phyloP scores from a whole-genome alignment of 2,888 invertebrate species.

The Eurois occulta region DNA sequence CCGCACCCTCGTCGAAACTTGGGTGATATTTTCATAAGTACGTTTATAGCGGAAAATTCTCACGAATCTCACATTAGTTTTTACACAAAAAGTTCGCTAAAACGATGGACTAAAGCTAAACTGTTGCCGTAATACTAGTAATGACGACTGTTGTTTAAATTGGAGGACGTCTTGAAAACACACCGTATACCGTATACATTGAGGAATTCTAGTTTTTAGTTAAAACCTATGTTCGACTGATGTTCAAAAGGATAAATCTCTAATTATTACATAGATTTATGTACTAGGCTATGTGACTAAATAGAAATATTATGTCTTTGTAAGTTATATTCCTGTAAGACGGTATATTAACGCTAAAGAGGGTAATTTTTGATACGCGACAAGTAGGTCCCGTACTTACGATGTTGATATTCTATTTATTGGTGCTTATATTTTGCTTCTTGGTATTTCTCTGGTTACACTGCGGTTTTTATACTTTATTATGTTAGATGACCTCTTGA shows the following conservation, averaged over 20 bases:
- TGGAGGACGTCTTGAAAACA: not conserved
- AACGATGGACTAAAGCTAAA: slow-evolving; percentile 5
- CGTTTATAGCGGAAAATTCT: slow-evolving; percentile 1
- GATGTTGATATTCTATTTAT: not conserved
- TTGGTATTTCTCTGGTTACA: not conserved
- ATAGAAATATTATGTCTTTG: too few relatives aligned
- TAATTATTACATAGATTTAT: too few relatives aligned
- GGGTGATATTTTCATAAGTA: slow-evolving; percentile 6
- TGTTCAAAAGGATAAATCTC: not conserved
- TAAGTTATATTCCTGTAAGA: too few relatives aligned
- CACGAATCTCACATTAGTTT: slow-evolving; percentile 8
- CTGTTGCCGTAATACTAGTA: slow-evolving; percentile 6
- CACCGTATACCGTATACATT: not conserved
- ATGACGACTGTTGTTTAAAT: slow-evolving; percentile 3
- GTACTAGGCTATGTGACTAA: too few relatives aligned
- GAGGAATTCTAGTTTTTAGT: not conserved
- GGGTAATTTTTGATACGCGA: not conserved
- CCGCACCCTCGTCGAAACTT: not conserved
- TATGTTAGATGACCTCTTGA: not conserved
- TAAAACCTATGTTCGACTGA: not conserved
- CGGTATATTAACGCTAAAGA: not conserved
- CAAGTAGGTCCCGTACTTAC: not conserved
- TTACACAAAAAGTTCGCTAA: not conserved
- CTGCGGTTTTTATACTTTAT: not conserved
- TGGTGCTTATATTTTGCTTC: not conserved